Evolutionary conservation across 2,888 invertebrate species (phyloP).

Genomic region (Apodemia zela): DNA sequence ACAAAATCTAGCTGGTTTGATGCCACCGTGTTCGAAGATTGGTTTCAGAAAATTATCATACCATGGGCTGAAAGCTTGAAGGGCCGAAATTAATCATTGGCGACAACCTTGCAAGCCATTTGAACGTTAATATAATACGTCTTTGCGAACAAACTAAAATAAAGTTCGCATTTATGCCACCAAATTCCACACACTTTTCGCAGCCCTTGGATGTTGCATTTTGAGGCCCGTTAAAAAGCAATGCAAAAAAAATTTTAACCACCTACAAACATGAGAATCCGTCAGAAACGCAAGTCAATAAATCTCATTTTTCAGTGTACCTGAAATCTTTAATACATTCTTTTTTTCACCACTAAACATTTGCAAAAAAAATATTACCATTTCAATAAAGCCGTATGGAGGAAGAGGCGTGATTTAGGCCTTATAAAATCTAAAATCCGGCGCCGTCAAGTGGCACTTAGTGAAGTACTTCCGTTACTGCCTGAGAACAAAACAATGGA

Average conservation of each 20-base stretch:
- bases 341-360: too few species aligned
- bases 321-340: constrained; percentile 19
- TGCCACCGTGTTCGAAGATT: too few species aligned
- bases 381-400: neutral
- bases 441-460: neutral
- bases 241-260: constrained; percentile 20
- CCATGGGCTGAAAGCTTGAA: constrained; percentile 25
- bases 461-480: neutral
- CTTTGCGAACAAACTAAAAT: constrained; percentile 18
- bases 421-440: too few species aligned
- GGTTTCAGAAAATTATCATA: too few species aligned
- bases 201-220: neutral
- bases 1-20: too few species aligned
- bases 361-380: too few species aligned
- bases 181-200: too few species aligned
- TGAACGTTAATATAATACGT: constrained; percentile 26
- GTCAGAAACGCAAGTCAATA: constrained; percentile 21
- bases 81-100: constrained; percentile 29
- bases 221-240: too few species aligned
- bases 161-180: too few species aligned
- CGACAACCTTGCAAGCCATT: constrained; percentile 26
- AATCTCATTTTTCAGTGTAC: constrained; percentile 21
- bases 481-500: neutral
- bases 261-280: constrained; percentile 21
- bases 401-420: too few species aligned